Percentiles rank a stretch among this genome's conserved stretches.
Evolutionary conservation across 2,888 invertebrate genomes (phyloP).

Genomic region (Microctonus hyperodae): DNA sequence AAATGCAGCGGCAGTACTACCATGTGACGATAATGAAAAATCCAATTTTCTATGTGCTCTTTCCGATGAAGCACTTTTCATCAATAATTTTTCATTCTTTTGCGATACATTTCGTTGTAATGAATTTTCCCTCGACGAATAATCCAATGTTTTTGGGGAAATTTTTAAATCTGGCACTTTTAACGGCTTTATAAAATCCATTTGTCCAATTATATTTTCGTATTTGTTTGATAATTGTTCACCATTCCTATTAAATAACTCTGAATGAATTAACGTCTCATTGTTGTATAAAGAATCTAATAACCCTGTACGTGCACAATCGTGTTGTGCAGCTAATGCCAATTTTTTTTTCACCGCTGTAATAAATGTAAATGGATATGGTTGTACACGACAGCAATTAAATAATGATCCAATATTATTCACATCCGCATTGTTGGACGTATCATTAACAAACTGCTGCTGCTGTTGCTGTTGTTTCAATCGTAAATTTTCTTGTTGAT

Average conservation of each 20-base stretch:
- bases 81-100: constrained; percentile 45
- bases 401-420: constrained; percentile 39
- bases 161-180: constrained; percentile 61
- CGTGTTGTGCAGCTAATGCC: constrained; percentile 46
- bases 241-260: neutral
- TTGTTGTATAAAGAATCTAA: neutral
- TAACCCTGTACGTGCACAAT: constrained; percentile 33
- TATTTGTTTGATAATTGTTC: constrained; percentile 21
- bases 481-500: constrained; percentile 29
- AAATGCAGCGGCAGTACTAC: constrained; percentile 32
- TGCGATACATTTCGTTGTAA: constrained; percentile 46
- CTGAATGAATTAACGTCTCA: neutral
- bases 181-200: constrained; percentile 57
- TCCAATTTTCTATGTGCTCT: constrained; percentile 57
- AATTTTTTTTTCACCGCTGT: constrained; percentile 69
- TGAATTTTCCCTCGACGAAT: constrained; percentile 50
- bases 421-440: constrained; percentile 17
- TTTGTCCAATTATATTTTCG: constrained; percentile 42
- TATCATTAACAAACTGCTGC: constrained; percentile 29
- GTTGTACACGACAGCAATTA: constrained; percentile 55
- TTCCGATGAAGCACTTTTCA: constrained; percentile 42
- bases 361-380: constrained; percentile 70
- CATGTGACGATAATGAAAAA: constrained; percentile 52
- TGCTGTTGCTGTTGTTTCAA: constrained; percentile 39
- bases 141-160: constrained; percentile 56